phyloP scores from a whole-genome alignment of 92 coral and sea anemone species.

The Galaxea fascicularis region DNA sequence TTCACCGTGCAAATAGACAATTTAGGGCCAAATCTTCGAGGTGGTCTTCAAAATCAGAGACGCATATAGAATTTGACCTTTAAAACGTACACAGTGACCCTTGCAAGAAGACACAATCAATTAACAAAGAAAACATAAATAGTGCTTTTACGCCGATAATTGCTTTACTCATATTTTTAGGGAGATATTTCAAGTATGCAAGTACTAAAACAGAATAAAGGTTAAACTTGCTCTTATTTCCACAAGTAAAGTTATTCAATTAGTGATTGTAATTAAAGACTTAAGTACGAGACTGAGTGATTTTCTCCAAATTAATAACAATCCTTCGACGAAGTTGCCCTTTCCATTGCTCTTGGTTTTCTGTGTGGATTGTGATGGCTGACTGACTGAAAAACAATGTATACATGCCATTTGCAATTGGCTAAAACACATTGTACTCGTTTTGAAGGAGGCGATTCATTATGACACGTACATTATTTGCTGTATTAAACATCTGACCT shows the following conservation, averaged over 20 bases:
- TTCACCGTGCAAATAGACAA: too few relatives aligned
- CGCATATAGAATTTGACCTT: not conserved
- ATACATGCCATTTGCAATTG: too few relatives aligned
- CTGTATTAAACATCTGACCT: too few relatives aligned
- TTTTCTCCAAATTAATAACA: too few relatives aligned
- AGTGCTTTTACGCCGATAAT: not conserved
- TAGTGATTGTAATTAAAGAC: not conserved
- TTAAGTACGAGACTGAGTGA: not conserved
- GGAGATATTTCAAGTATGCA: constrained; percentile 1
- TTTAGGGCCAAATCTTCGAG: not conserved
- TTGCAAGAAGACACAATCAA: not conserved
- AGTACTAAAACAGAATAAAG: not conserved
- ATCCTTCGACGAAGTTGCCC: too few relatives aligned
- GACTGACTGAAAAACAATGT: too few relatives aligned
- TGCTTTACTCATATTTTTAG: not conserved
- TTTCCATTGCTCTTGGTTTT: too few relatives aligned
- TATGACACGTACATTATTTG: too few relatives aligned
- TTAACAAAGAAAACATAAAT: constrained; percentile 5
- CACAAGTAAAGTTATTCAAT: not conserved
- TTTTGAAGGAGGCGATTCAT: too few relatives aligned
- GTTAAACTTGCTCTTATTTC: not conserved
- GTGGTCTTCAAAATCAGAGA: not conserved
- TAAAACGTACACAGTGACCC: not conserved
- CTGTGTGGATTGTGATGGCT: too few relatives aligned
- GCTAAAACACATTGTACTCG: too few relatives aligned